Evolutionary conservation across 2,888 invertebrate genomes (phyloP).

Genomic region (Sinopyrophorus schimmeli): DNA sequence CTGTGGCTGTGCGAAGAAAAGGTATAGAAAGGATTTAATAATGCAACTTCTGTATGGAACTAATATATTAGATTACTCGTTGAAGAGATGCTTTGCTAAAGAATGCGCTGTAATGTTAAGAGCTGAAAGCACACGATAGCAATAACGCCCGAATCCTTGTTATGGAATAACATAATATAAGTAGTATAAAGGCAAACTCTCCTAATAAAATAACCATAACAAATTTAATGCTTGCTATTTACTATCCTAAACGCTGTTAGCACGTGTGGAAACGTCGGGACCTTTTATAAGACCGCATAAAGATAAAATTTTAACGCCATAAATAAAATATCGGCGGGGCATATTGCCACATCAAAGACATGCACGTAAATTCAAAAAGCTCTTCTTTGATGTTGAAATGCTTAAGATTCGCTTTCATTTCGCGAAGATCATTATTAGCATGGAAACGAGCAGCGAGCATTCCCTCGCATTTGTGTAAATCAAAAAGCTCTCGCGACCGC

Average conservation of each 20-base stretch:
- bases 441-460: slow-evolving; percentile 9
- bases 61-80: too few relatives aligned
- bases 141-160: too few relatives aligned
- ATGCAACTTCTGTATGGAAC: too few relatives aligned
- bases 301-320: slow-evolving; percentile 7
- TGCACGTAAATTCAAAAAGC: slow-evolving; percentile 15
- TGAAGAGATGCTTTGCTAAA: too few relatives aligned
- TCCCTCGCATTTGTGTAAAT: slow-evolving; percentile 22
- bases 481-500: slow-evolving; percentile 26
- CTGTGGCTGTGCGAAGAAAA: too few relatives aligned
- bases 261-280: neutral
- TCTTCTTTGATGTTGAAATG: slow-evolving; percentile 13
- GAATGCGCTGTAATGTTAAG: too few relatives aligned
- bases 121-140: too few relatives aligned
- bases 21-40: too few relatives aligned
- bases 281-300: neutral
- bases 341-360: slow-evolving; percentile 16
- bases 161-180: too few relatives aligned
- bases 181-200: too few relatives aligned
- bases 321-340: slow-evolving; percentile 11
- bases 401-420: slow-evolving; percentile 21
- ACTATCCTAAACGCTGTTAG: neutral
- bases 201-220: neutral
- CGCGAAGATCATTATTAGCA: slow-evolving; percentile 22
- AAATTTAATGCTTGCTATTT: neutral